phyloP scores from a whole-genome alignment of 2,888 invertebrate species.

The Lepidocyrtoides sp. region DNA sequence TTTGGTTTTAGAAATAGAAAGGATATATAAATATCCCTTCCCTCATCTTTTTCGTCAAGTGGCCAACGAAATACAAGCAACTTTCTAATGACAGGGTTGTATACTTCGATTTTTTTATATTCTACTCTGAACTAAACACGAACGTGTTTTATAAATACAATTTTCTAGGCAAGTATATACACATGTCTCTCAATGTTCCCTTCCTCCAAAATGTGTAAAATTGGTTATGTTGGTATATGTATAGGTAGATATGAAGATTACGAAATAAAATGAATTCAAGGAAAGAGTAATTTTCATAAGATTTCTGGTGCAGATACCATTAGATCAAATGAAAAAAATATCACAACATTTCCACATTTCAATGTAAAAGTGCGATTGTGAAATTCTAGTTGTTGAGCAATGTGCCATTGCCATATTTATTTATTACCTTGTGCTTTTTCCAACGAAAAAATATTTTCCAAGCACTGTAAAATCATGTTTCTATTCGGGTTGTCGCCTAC shows the following conservation, averaged over 20 bases:
- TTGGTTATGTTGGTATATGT: neutral
- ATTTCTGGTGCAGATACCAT: slow-evolving; percentile 12
- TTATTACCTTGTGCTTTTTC: neutral
- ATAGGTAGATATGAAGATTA: neutral
- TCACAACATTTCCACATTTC: neutral
- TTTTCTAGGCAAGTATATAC: neutral
- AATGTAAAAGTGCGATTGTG: slow-evolving; percentile 40
- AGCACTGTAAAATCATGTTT: no score
- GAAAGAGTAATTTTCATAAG: slow-evolving; percentile 17
- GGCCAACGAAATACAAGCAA: neutral
- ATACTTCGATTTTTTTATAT: neutral
- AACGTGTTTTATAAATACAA: neutral
- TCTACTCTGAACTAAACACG: neutral
- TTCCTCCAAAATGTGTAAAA: no score
- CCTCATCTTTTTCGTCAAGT: neutral
- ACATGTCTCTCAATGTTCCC: no score
- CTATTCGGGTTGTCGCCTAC: neutral
- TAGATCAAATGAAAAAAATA: slow-evolving; percentile 43
- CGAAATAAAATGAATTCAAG: slow-evolving; percentile 28
- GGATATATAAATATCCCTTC: neutral
- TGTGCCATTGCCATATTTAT: slow-evolving; percentile 31
- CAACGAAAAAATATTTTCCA: slow-evolving; percentile 20
- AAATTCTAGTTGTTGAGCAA: slow-evolving; percentile 12
- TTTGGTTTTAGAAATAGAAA: neutral
- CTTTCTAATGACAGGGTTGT: slow-evolving; percentile 4